Conservation (phyloP, 2,113 vertebrate genomes). For the Thunnus thynnus region DNA sequence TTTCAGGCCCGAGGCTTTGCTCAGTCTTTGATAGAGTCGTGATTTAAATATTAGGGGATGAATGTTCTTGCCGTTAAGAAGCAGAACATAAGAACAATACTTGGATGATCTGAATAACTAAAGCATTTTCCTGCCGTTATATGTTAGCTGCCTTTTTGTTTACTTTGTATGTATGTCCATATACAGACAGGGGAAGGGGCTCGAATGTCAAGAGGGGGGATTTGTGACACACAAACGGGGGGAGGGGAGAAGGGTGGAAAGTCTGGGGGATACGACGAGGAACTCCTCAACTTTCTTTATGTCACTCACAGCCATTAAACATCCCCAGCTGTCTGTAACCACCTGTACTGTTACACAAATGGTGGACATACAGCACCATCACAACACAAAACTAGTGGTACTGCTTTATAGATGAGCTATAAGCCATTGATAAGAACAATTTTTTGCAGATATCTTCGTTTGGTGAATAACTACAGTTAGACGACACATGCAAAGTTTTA, state of each 20-base stretch:
- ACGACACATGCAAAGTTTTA: too few relatives aligned
- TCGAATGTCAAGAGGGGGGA: neutral
- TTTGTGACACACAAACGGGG: neutral
- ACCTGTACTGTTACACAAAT: slow-evolving; percentile 26
- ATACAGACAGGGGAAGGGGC: neutral
- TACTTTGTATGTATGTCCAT: neutral
- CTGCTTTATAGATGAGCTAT: neutral
- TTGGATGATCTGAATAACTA: neutral
- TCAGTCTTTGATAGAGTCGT: neutral
- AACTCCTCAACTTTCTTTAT: neutral
- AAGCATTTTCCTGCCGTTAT: neutral
- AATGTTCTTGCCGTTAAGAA: neutral
- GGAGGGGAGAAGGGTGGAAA: neutral
- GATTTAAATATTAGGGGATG: neutral
- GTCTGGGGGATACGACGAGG: slow-evolving; percentile 1
- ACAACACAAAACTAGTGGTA: neutral
- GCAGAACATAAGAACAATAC: neutral
- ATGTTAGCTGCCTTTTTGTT: neutral
- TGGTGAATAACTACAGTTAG: too few relatives aligned
- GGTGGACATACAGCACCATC: neutral
- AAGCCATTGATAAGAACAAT: too few relatives aligned
- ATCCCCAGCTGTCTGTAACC: slow-evolving; percentile 28
- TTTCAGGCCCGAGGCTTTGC: slow-evolving; percentile 8
- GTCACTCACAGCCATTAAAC: slow-evolving; percentile 18
- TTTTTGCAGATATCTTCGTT: too few relatives aligned